Evolutionary conservation across 1,140 invertebrate species (phyloP), one percentile per base, ranked within the genome.

Genomic region (Drosophila mayri): DNA sequence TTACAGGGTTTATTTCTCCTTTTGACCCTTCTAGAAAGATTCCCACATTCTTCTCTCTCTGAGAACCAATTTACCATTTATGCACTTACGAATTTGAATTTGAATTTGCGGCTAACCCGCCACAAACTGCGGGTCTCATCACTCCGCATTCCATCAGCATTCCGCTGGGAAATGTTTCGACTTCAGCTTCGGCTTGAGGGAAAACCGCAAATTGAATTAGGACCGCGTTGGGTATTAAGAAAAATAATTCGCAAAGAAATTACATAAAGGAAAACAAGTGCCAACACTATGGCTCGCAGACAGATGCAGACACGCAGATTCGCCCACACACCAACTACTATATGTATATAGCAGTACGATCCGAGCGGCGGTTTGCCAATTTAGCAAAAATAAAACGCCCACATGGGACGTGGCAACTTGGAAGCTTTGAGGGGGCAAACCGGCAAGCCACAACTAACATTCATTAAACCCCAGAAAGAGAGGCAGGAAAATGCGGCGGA

Each of bases 251-350:
- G 83, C 83, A 84, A 88, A 74, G 84, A 88, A 87, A 87, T 88
- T 87, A 84, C 76, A 87, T 88, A 88, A 87, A 78, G 68, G 80
- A 88, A 88, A 88, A 87, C 84, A 87, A 87, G 83, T 87, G 83
- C 85, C 80, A 64, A 43, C 52, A 66, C 81, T 63, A 30, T 30
- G 32, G 38, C 41, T 55, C 28, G 59, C 49, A 44, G 63, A 66
- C 58, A 72, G 47, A 62, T 57, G 60, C 43, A 70, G 61, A 25
- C 41, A 74, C 76, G 63, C 49, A 78, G 41, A 82, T 60, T 57
- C 82, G 77, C 82, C 82, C 74, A 85, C 81, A 77, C 66, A 70
- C 62, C 47, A 11, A 30, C 47, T 18, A 30, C 47, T 50, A 66
- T 70, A 67, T 66, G 52, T 50, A 66, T 70, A 67, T 66, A 66